These are phyloP conservation scores for Carettochelys insculpta DNA, from an alignment of 2,113 vertebrate species.

Conservation along the genomic window DNA sequence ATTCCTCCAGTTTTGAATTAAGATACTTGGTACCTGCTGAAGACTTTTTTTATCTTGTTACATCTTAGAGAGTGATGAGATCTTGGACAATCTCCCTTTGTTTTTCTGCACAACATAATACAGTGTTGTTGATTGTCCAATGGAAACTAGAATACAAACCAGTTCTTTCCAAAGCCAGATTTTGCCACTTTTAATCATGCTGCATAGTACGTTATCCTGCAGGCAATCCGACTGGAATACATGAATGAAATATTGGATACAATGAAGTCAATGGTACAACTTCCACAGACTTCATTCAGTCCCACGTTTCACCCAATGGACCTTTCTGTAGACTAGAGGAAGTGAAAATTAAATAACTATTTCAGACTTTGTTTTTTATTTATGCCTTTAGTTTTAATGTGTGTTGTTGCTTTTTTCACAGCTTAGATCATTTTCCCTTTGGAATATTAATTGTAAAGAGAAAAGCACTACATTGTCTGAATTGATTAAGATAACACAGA, in stretches of 20 bases:
- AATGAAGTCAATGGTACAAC: neutral
- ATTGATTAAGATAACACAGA: neutral
- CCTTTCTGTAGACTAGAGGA: neutral
- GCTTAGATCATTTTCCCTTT: neutral
- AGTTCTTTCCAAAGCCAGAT: neutral
- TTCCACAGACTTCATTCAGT: neutral
- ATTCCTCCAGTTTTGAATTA: slow-evolving; percentile 31
- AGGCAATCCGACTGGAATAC: neutral
- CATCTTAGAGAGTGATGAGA: neutral
- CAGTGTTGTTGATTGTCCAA: neutral
- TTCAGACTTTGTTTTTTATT: neutral
- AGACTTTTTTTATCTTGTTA: slow-evolving; percentile 19
- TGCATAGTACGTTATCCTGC: slow-evolving; percentile 1
- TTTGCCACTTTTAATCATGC: neutral
- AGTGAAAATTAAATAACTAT: neutral
- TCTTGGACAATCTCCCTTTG: slow-evolving; percentile 32
- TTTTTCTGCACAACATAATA: neutral
- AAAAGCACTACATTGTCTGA: neutral
- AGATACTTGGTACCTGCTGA: slow-evolving; percentile 24
- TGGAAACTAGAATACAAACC: neutral
- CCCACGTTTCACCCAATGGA: neutral
- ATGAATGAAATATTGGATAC: neutral
- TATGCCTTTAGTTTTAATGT: neutral
- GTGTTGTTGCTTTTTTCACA: neutral
- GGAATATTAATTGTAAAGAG: slow-evolving; percentile 14